Evolutionary conservation across 2,888 invertebrate species (phyloP).

Genomic region (Marronus borbonicus): DNA sequence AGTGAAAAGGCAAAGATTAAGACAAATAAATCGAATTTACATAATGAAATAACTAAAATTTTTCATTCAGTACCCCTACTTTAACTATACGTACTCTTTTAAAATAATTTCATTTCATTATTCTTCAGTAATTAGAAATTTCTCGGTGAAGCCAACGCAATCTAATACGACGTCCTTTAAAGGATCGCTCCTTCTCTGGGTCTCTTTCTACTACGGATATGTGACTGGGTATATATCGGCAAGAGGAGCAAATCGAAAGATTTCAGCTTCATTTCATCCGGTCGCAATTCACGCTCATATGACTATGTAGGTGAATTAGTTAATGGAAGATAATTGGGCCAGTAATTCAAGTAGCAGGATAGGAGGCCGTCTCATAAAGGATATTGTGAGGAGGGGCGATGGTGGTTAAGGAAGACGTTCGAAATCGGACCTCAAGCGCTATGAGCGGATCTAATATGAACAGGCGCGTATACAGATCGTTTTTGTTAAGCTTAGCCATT

Average conservation of each 20-base stretch:
- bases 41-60: too few species aligned
- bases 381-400: not conserved
- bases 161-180: too few species aligned
- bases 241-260: not conserved
- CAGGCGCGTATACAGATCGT: not conserved
- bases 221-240: too few species aligned
- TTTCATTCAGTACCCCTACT: too few species aligned
- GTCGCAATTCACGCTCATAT: slow-evolving; percentile 11
- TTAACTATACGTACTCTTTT: too few species aligned
- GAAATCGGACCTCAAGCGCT: not conserved
- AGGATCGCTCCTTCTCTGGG: too few species aligned
- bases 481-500: too few species aligned
- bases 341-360: slow-evolving; percentile 23
- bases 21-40: too few species aligned
- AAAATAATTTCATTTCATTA: too few species aligned
- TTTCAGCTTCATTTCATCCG: slow-evolving; percentile 5
- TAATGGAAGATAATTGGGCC: slow-evolving; percentile 28
- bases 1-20: too few species aligned
- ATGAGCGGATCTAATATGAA: slow-evolving; percentile 6
- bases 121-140: too few species aligned
- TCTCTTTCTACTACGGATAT: not conserved
- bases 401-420: slow-evolving; percentile 6
- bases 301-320: slow-evolving; percentile 23
- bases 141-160: too few species aligned
- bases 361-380: not conserved